Evolutionary conservation across 2,113 vertebrate species (phyloP), one percentile per base, ranked within the genome.

Genomic region (Phalacrocorax brasilianus): DNA sequence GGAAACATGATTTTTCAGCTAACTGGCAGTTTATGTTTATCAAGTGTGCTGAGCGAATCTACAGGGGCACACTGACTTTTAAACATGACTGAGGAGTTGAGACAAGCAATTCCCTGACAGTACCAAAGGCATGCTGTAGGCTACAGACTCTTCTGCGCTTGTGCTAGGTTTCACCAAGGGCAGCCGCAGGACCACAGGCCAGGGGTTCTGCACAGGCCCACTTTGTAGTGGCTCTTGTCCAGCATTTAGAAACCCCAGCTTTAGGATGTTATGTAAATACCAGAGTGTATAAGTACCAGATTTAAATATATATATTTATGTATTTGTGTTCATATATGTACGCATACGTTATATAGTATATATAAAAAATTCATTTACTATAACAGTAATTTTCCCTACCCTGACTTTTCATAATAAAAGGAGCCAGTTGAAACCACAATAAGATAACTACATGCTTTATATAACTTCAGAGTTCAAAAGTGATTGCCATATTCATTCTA

Each of bases 91-190:
- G 32, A 61, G 44, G 61, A 38, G 75, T 5, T n/a, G 79, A 30
- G 56, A 38, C 17, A 22, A 47, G 38, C 58, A 18, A 28, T 11
- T 53, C 22, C 38, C 27, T 19, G 26, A 18, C 8, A 15, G 50
- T 1, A 49, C 47, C 32, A 5, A 8, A 10, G 0, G 6, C 42
- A 27, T 12, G 40, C 53, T 2, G 0, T 3, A 6, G 45, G 66
- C 59, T 53, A 4, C 75, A 32, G 77, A 5, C 30, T 4, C 27
- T n/a, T 4, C 22, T 13, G 22, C 27, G 11, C 20, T 1, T 0
- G 8, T 9, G 38, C 79, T 20, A 59, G 28, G 9, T 16, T n/a
- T 23, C 78, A 30, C 9, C 22, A 2, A 7, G 28, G 32, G 38
- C n/a, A 24, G 52, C 5, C 1, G 4, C 44, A 14, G 56, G 13